A percentile compares a stretch with the other conserved stretches of the same genome.
phyloP scores from a whole-genome alignment of 2,113 vertebrate genomes.

The Tenrec ecaudatus region DNA sequence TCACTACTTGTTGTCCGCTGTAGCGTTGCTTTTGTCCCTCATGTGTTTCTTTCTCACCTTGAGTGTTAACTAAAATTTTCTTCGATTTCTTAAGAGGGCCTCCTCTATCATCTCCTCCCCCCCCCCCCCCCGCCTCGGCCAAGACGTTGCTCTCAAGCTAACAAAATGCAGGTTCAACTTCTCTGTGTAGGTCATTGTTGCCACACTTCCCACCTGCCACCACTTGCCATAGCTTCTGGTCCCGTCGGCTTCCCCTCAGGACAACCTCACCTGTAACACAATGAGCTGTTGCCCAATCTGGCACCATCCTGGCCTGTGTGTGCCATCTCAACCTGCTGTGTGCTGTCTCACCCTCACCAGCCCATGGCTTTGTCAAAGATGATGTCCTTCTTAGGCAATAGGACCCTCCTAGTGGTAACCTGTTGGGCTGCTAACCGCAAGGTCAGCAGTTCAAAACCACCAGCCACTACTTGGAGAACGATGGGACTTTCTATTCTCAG shows the following conservation, averaged over 20 bases:
- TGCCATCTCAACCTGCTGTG: background rate
- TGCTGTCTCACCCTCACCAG: background rate
- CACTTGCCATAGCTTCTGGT: background rate
- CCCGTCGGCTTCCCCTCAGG: background rate
- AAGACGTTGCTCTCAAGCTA: background rate
- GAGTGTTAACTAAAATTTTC: background rate
- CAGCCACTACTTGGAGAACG: too few relatives aligned
- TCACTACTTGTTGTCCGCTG: background rate
- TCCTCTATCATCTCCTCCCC: background rate
- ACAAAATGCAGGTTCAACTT: background rate
- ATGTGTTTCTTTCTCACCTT: background rate
- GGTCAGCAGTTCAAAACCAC: too few relatives aligned
- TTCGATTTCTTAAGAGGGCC: background rate
- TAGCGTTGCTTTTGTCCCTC: background rate
- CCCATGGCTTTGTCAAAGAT: background rate
- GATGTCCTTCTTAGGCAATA: background rate
- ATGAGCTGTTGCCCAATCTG: background rate
- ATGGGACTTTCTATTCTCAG: too few relatives aligned
- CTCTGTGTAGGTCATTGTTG: too few relatives aligned
- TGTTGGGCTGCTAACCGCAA: too few relatives aligned
- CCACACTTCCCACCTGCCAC: fast-evolving
- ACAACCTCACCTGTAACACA: background rate
- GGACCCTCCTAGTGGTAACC: background rate
- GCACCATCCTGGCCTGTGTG: background rate
- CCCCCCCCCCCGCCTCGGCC: too few relatives aligned